Percentiles rank a stretch among this genome's conserved stretches.
phyloP scores from a whole-genome alignment of 2,113 vertebrate species.

The Addax nasomaculatus region DNA sequence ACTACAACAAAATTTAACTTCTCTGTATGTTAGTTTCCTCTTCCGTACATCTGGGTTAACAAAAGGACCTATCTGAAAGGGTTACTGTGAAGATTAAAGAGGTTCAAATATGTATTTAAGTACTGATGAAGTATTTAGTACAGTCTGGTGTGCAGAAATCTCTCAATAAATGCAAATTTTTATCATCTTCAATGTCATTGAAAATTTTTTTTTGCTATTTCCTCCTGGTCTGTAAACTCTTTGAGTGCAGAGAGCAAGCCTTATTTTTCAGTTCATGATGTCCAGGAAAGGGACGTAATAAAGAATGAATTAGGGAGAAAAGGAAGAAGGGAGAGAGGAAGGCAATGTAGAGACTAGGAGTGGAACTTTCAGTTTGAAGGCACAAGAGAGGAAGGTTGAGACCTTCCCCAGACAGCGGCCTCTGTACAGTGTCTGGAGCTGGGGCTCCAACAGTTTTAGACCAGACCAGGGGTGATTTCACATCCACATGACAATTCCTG shows the following conservation, averaged over 20 bases:
- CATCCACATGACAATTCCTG: neutral
- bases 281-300: neutral
- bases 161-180: neutral
- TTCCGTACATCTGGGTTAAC: neutral
- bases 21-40: neutral
- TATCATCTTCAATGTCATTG: neutral
- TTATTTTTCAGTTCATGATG: neutral
- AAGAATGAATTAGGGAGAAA: neutral
- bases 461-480: neutral
- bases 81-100: neutral
- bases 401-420: neutral
- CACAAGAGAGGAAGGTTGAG: neutral
- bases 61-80: neutral
- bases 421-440: neutral
- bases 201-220: neutral
- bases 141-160: neutral
- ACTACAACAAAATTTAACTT: neutral
- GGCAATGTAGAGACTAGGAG: neutral
- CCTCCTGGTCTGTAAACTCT: neutral
- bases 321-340: neutral
- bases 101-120: neutral
- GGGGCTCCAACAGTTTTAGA: neutral
- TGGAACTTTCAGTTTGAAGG: neutral
- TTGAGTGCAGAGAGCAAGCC: neutral
- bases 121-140: neutral